phyloP scores from a whole-genome alignment of 2,888 invertebrate species.

The Aricia artaxerxes region DNA sequence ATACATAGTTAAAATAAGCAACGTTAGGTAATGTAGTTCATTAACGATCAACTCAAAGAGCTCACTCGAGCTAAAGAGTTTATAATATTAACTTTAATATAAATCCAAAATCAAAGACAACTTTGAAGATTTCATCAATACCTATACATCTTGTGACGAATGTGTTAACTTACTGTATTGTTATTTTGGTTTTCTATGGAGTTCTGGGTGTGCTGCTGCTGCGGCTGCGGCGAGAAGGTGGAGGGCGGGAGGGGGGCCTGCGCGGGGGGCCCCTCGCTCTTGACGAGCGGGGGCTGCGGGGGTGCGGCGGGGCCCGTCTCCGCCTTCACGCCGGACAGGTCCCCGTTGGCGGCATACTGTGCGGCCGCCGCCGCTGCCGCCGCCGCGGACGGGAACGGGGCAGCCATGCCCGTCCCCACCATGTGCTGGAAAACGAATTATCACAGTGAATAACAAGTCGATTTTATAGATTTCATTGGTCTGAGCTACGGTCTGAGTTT shows the following conservation, averaged over 20 bases:
- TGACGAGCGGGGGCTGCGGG: constrained; percentile 73
- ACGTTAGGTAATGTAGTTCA: not conserved
- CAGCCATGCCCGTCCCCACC: constrained; percentile 94
- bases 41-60: not conserved
- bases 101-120: not conserved
- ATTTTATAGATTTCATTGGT: not conserved
- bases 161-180: constrained; percentile 58
- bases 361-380: constrained; percentile 83
- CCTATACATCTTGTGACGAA: too few relatives aligned
- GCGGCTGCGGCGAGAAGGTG: constrained; percentile 74
- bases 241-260: constrained; percentile 68
- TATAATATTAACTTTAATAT: not conserved
- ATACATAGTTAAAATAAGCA: not conserved
- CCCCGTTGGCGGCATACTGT: constrained; percentile 79
- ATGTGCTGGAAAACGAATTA: constrained; percentile 87
- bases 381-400: constrained; percentile 85
- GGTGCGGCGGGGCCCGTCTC: constrained; percentile 67
- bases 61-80: not conserved
- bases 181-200: constrained; percentile 82
- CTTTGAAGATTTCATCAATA: too few relatives aligned
- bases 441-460: not conserved
- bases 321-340: constrained; percentile 76
- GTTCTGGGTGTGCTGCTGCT: constrained; percentile 70
- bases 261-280: constrained; percentile 76
- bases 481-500: not conserved